These are phyloP conservation scores for Vanessa atalanta DNA, from an alignment of 1,140 invertebrate genomes.

Conservation along the genomic window DNA sequence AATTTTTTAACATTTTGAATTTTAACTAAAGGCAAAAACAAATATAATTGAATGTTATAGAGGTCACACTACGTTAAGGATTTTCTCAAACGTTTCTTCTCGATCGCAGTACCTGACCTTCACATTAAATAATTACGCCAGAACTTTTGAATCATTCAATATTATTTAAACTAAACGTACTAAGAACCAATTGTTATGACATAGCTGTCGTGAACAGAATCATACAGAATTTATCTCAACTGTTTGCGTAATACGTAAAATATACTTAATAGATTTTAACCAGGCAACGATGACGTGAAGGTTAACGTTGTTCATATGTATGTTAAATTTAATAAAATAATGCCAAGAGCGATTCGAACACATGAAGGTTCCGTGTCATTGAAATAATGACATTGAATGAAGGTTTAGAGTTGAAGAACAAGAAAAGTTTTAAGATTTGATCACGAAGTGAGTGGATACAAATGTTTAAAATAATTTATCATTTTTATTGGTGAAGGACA, in stretches of 20 bases:
- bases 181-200: constrained; percentile 28
- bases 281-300: constrained; percentile 6
- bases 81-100: neutral
- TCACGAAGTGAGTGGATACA: too few species aligned
- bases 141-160: neutral
- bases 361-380: neutral
- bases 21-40: too few species aligned
- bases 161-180: constrained; percentile 10
- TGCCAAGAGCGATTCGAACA: neutral
- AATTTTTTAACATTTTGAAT: too few species aligned
- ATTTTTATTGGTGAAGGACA: too few species aligned
- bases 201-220: constrained; percentile 22
- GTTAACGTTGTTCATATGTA: constrained; percentile 10
- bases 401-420: too few species aligned
- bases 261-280: constrained; percentile 13
- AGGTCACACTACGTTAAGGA: too few species aligned
- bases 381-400: too few species aligned
- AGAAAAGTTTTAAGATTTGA: too few species aligned
- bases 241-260: constrained; percentile 10
- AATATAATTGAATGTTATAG: too few species aligned
- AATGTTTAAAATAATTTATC: too few species aligned
- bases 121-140: neutral
- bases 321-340: constrained; percentile 3
- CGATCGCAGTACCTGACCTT: neutral
- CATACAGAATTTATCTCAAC: constrained; percentile 10